Evolutionary conservation across 2,888 invertebrate genomes (phyloP).

Genomic region (Nemotelus nigrinus): DNA sequence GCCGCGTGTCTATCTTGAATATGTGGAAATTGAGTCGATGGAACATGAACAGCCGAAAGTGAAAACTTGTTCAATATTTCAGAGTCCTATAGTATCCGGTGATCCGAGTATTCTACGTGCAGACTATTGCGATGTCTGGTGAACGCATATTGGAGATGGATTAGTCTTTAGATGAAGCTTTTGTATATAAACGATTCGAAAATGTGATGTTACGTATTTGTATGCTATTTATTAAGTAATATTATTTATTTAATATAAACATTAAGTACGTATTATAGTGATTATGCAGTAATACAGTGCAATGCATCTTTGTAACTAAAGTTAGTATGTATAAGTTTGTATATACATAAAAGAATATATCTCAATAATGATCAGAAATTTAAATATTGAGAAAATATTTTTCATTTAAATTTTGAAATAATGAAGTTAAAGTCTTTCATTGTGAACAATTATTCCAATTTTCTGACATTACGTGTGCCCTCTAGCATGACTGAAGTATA

Average conservation of each 20-base stretch:
- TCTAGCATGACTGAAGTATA: no score
- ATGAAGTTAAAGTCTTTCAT: no score
- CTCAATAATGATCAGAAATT: no score
- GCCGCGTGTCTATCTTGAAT: constrained; percentile 78
- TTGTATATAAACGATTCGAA: constrained; percentile 2
- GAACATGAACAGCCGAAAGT: constrained; percentile 68
- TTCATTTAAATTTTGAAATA: no score
- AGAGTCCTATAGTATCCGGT: constrained; percentile 74
- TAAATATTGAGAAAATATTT: no score
- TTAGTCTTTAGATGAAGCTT: neutral
- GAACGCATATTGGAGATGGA: neutral
- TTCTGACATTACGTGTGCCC: no score
- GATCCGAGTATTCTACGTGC: constrained; percentile 63
- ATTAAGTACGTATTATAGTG: neutral
- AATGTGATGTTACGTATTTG: constrained; percentile 32
- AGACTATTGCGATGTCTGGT: constrained; percentile 49
- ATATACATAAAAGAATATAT: no score
- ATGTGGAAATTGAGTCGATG: constrained; percentile 76
- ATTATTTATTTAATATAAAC: constrained; percentile 31
- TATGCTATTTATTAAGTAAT: constrained; percentile 24
- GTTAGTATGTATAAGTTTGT: no score
- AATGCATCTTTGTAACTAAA: no score
- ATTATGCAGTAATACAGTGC: no score
- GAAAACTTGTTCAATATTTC: constrained; percentile 75
- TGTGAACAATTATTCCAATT: no score